Evolutionary conservation across 2,797 vertebrate genomes (phyloP).

Genomic region (Eulemur albifrons): DNA sequence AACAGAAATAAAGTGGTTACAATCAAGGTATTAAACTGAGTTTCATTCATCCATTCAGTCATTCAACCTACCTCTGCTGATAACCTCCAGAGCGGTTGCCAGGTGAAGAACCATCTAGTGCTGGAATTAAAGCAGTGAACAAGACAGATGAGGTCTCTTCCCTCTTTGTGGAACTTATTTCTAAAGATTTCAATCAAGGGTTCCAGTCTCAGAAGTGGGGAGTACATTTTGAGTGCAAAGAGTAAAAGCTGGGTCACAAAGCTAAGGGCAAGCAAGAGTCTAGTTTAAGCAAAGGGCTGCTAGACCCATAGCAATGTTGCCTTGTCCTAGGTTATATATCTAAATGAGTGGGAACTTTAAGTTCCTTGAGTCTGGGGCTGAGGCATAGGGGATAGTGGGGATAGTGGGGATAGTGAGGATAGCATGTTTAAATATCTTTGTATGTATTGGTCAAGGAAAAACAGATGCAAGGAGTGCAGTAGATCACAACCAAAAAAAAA

Average conservation of each 20-base stretch:
- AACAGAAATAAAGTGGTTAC: background rate
- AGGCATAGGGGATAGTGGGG: background rate
- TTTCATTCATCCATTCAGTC: background rate
- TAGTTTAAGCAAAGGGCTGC: background rate
- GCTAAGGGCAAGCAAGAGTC: background rate
- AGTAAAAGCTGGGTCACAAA: background rate
- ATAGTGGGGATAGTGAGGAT: background rate
- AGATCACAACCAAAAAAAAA: background rate
- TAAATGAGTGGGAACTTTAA: background rate
- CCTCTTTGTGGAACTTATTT: conserved; percentile 15
- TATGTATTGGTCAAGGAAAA: background rate
- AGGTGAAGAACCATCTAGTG: background rate
- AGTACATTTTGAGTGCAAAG: background rate
- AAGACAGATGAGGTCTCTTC: background rate
- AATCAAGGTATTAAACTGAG: background rate
- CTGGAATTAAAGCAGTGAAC: background rate
- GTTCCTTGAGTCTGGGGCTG: background rate
- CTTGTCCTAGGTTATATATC: background rate
- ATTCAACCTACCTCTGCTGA: background rate
- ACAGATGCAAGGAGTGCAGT: background rate
- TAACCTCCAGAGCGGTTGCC: background rate
- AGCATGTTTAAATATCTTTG: background rate
- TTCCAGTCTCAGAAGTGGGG: background rate
- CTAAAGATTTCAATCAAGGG: background rate
- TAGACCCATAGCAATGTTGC: background rate